Evolutionary conservation across 2,888 invertebrate genomes (phyloP).

Genomic region (Beris morrisii): DNA sequence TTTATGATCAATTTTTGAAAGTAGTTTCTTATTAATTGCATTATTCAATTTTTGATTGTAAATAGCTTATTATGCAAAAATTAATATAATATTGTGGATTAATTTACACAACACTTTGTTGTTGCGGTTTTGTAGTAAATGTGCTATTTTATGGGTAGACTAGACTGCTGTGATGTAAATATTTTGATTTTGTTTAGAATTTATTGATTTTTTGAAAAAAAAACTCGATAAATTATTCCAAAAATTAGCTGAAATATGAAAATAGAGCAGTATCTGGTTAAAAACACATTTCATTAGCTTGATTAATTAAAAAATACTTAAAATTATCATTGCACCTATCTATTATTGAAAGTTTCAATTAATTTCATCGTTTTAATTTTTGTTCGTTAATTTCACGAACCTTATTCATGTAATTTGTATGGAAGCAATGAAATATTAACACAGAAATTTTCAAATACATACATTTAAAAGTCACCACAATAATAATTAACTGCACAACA

Average conservation of each 20-base stretch:
- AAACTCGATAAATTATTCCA: no score
- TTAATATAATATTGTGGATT: background rate
- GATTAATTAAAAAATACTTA: no score
- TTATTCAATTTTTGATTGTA: background rate
- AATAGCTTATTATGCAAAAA: background rate
- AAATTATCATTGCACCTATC: no score
- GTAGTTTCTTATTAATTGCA: background rate
- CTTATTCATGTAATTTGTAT: conserved; percentile 17
- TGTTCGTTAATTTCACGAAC: no score
- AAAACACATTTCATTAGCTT: no score
- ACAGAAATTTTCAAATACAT: conserved; percentile 27
- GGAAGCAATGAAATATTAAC: conserved; percentile 29
- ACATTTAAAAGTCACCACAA: conserved; percentile 29
- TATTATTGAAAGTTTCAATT: no score
- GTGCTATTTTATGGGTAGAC: background rate
- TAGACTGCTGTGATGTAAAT: no score
- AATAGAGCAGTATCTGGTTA: no score
- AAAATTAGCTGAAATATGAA: no score
- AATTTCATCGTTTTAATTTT: no score
- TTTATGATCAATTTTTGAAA: conserved; percentile 11
- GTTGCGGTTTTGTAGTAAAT: background rate
- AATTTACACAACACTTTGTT: background rate
- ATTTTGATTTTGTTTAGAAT: no score
- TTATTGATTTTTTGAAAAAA: no score
- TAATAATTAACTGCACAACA: conserved; percentile 29